These are phyloP conservation scores for Apis cerana DNA, from an alignment of 1,140 invertebrate species.

Conservation along the genomic window DNA sequence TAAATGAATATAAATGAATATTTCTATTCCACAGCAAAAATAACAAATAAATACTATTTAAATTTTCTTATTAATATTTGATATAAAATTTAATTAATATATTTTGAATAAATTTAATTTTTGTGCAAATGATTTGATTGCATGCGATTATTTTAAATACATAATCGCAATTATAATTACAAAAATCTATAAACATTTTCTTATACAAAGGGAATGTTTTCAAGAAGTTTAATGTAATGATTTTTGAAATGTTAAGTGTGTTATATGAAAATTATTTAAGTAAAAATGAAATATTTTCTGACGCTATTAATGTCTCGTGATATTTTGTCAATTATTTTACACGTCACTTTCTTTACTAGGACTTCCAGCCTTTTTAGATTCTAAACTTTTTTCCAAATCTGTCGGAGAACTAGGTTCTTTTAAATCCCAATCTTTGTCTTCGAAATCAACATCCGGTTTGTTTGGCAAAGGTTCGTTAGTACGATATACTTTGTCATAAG, in stretches of 20 bases:
- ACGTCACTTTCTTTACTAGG: constrained; percentile 76
- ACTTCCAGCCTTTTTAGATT: constrained; percentile 70
- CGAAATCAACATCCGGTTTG: constrained; percentile 88
- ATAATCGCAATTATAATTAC: background rate
- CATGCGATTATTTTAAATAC: background rate
- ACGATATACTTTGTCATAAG: constrained; percentile 89
- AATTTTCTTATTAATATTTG: background rate
- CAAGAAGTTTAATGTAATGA: background rate
- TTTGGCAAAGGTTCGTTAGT: constrained; percentile 91
- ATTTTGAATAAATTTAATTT: background rate
- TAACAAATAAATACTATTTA: constrained; percentile 13
- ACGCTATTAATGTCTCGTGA: background rate
- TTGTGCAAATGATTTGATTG: constrained; percentile 1
- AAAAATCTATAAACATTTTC: constrained; percentile 5
- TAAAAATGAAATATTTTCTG: background rate
- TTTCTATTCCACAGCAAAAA: constrained; percentile 75
- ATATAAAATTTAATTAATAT: background rate
- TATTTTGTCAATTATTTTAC: constrained; percentile 43
- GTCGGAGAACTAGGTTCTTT: constrained; percentile 83
- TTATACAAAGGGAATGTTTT: constrained; percentile 12
- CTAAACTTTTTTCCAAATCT: constrained; percentile 76
- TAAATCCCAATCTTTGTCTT: constrained; percentile 89
- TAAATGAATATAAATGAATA: constrained; percentile 46
- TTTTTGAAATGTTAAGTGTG: background rate
- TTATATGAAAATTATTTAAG: background rate